phyloP scores from a whole-genome alignment of 2,888 invertebrate genomes.

The Andrena camellia region DNA sequence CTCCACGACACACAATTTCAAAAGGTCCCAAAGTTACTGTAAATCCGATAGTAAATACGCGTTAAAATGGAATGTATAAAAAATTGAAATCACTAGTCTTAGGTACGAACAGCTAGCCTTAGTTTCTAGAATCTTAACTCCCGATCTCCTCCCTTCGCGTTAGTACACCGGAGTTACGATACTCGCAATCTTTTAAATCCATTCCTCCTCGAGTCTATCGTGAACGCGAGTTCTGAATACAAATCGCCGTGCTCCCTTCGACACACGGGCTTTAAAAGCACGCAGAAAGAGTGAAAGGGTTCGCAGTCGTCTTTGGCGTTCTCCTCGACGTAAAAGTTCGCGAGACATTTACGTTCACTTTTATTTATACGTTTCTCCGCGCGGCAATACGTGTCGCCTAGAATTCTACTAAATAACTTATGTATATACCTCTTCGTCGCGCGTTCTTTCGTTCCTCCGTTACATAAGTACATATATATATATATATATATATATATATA shows the following conservation, averaged over 20 bases:
- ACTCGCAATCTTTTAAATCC: slow-evolving; percentile 8
- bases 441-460: slow-evolving; percentile 54
- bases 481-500: slow-evolving; percentile 39
- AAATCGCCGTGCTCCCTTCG: slow-evolving; percentile 45
- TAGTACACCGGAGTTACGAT: background rate
- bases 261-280: slow-evolving; percentile 27
- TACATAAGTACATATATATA: slow-evolving; percentile 54
- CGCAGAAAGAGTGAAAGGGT: slow-evolving; percentile 41
- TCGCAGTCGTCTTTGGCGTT: slow-evolving; percentile 51
- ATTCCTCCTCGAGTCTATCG: background rate
- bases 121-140: slow-evolving; percentile 38
- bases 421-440: slow-evolving; percentile 62
- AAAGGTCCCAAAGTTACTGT: slow-evolving; percentile 46
- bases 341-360: slow-evolving; percentile 58
- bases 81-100: slow-evolving; percentile 11
- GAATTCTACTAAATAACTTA: slow-evolving; percentile 80
- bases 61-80: slow-evolving; percentile 53
- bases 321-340: slow-evolving; percentile 58
- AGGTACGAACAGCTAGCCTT: slow-evolving; percentile 21
- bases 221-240: slow-evolving; percentile 59
- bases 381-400: slow-evolving; percentile 70
- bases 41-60: slow-evolving; percentile 39
- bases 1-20: background rate
- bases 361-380: slow-evolving; percentile 68
- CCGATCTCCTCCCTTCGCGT: background rate